Evolutionary conservation across 2,797 vertebrate species (phyloP).

Genomic region (Pangasius mekongensis): DNA sequence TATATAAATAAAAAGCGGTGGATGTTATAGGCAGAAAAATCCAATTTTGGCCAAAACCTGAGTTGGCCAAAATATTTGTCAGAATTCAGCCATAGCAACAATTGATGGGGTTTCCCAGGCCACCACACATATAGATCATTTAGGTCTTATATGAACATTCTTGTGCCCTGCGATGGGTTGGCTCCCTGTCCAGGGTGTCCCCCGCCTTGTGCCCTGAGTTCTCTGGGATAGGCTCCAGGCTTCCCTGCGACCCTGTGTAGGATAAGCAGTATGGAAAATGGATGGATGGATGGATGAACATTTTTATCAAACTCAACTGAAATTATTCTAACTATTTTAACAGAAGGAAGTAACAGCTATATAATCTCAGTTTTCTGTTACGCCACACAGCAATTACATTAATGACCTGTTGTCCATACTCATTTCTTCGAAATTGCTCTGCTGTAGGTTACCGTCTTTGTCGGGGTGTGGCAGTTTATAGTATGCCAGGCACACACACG

Average conservation of each 20-base stretch:
- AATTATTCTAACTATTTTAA: background rate
- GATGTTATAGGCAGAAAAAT: background rate
- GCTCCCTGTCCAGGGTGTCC: too few species aligned
- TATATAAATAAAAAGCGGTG: background rate
- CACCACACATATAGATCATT: background rate
- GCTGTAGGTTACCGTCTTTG: background rate
- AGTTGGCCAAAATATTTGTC: background rate
- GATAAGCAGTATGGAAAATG: too few species aligned
- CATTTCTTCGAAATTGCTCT: background rate
- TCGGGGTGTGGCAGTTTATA: constrained; percentile 39
- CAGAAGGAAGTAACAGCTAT: background rate
- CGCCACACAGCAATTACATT: constrained; percentile 3
- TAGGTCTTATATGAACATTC: background rate
- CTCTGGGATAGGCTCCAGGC: too few species aligned
- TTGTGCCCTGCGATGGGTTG: too few species aligned
- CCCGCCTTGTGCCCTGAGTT: too few species aligned
- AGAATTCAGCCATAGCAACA: background rate
- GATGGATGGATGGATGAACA: too few species aligned
- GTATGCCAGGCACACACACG: constrained; percentile 6
- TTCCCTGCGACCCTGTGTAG: too few species aligned
- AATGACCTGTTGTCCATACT: background rate
- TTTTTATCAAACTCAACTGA: background rate
- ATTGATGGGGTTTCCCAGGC: background rate
- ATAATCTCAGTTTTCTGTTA: background rate
- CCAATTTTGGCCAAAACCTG: background rate